Percentiles rank a stretch among this genome's conserved stretches.
phyloP scores from a whole-genome alignment of 2,113 vertebrate species.

The Myiozetetes cayanensis region DNA sequence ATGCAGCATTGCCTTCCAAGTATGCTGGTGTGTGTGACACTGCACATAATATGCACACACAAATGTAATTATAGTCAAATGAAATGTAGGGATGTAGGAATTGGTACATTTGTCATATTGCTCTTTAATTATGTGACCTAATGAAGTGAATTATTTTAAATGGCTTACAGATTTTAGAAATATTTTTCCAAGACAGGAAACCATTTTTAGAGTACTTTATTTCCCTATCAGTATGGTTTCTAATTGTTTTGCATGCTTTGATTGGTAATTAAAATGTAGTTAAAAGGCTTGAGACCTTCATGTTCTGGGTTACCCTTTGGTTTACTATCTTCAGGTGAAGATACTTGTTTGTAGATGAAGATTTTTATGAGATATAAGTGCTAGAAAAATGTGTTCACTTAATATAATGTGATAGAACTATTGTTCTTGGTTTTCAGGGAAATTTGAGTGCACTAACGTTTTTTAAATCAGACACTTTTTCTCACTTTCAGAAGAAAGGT shows the following conservation, averaged over 20 bases:
- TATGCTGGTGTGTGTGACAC: background rate
- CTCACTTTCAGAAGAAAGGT: background rate
- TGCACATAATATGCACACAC: background rate
- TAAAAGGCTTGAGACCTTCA: background rate
- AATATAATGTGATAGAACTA: background rate
- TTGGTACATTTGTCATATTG: background rate
- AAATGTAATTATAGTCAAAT: background rate
- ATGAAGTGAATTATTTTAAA: background rate
- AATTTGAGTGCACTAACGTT: background rate
- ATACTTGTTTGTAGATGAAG: background rate
- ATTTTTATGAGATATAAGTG: background rate
- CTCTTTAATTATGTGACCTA: background rate
- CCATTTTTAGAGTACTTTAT: background rate
- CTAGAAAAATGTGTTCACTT: background rate
- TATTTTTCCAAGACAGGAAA: background rate
- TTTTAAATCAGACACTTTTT: background rate
- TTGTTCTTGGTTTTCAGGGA: background rate
- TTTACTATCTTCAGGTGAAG: background rate
- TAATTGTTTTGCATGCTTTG: background rate
- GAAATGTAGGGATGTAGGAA: background rate
- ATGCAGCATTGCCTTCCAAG: background rate
- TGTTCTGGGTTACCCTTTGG: background rate
- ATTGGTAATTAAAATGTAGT: background rate
- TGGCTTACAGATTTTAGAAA: background rate
- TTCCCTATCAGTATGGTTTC: background rate